Percentiles rank a stretch among this genome's conserved stretches.
Conservation (phyloP, 2,888 invertebrate genomes). For the Epinotia ramella region DNA sequence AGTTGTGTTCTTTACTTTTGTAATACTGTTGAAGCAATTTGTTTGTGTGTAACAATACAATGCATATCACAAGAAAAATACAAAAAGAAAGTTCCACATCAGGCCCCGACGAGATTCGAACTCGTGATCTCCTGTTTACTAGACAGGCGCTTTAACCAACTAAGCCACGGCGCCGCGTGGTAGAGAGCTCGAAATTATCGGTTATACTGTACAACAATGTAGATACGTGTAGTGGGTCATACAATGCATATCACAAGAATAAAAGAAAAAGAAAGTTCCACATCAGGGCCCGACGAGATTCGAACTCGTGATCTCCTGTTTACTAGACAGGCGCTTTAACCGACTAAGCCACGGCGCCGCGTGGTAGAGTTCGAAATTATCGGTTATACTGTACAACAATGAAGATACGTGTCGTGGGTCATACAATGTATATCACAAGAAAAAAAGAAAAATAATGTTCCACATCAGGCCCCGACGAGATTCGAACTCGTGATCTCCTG, state of each 20-base stretch:
- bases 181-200: slow-evolving; percentile 22
- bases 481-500: slow-evolving; percentile 92
- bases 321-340: slow-evolving; percentile 91
- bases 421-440: background rate
- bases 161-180: slow-evolving; percentile 87
- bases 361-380: background rate
- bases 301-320: slow-evolving; percentile 92
- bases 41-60: no score
- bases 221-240: background rate
- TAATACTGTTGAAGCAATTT: background rate
- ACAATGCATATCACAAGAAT: no score
- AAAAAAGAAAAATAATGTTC: slow-evolving; percentile 11
- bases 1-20: background rate
- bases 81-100: background rate
- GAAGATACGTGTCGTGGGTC: no score
- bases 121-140: slow-evolving; percentile 92
- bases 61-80: background rate
- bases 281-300: slow-evolving; percentile 88
- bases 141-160: slow-evolving; percentile 91
- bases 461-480: slow-evolving; percentile 87
- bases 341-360: slow-evolving; percentile 90
- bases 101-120: slow-evolving; percentile 91
- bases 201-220: slow-evolving; percentile 13
- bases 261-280: no score
- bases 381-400: no score